Evolutionary conservation across 2,888 invertebrate genomes (phyloP), one percentile per base, ranked within the genome.

Genomic region (Bellardia pandia): DNA sequence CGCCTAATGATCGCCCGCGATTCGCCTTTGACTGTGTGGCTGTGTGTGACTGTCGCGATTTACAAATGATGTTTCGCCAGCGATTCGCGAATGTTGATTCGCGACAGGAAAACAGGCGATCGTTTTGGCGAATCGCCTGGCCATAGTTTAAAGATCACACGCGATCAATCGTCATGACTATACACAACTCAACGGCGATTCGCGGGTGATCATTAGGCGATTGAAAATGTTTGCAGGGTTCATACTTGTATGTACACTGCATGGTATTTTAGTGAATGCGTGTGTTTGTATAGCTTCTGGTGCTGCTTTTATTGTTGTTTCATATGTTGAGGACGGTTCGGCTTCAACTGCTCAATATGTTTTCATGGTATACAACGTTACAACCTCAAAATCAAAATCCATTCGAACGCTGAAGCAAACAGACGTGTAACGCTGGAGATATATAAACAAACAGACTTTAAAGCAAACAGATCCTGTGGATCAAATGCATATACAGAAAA

Each of bases 361-460:
- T 85, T 85, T 78, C 81, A 62, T 87, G 78, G 81, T 85, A 56
- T 71, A 53, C 33, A 58, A 48, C 7, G 51, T 78, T 71, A 58
- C 69, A 82, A 78, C 13, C 69, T n/a, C 58, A 42, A 81, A 82
- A 78, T 87, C 78, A 87, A 85, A 87, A 85, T 69, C 78, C 51
- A 82, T 82, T 85, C 77, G 88, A 80, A 77, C 69, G 77, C 84
- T 84, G 77, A 71, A 74, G 80, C 51, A 60, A 81, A 69, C 83
- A 69, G 85, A 80, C 80, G 82, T 84, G 58, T 60, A 71, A 58
- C 75, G 71, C 69, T 71, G 51, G 23, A 80, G 79, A 45, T 58
- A 69, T 16, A 78, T 37, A 68, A 51, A 72, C 1, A 71, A 72
- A 66, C 30, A 9, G 45, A 45, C 9, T 14, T 13, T 56, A 69